Conservation (phyloP, 1,140 invertebrate species). For the Himalopsyche phryganea region DNA sequence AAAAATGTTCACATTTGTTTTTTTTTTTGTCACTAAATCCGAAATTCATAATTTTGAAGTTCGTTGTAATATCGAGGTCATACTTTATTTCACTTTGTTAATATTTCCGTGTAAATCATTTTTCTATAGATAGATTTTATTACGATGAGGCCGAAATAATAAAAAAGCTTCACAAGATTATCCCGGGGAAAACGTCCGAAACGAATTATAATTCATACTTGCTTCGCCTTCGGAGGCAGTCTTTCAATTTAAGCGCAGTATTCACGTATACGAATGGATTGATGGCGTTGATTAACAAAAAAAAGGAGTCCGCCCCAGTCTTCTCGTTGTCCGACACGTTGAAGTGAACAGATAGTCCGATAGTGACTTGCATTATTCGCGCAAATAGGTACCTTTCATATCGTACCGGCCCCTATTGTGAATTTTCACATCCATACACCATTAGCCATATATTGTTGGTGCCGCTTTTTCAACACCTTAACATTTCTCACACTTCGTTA, state of each 20-base stretch:
- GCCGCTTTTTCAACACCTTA: constrained; percentile 34
- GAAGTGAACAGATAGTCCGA: constrained; percentile 30
- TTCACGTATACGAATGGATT: constrained; percentile 6
- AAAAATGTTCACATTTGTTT: too few species aligned
- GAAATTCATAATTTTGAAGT: too few species aligned
- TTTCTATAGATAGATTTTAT: too few species aligned
- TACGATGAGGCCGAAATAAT: too few species aligned
- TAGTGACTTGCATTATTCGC: constrained; percentile 29
- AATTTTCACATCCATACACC: constrained; percentile 41
- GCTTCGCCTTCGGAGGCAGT: constrained; percentile 6
- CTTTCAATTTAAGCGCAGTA: constrained; percentile 14
- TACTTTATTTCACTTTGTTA: too few species aligned
- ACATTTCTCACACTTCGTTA: constrained; percentile 41
- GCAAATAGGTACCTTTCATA: constrained; percentile 25
- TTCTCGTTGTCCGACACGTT: constrained; percentile 20
- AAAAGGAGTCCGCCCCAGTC: constrained; percentile 14
- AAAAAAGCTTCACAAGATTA: too few species aligned
- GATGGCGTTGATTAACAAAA: constrained; percentile 21
- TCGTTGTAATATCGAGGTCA: too few species aligned
- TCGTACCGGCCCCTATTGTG: constrained; percentile 29
- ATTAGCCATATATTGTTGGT: constrained; percentile 33
- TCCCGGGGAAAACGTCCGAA: not conserved
- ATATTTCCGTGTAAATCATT: too few species aligned
- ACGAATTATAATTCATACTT: not conserved
- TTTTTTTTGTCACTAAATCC: too few species aligned